Evolutionary conservation across 2,797 vertebrate genomes (phyloP).

Genomic region (Potorous gilbertii): DNA sequence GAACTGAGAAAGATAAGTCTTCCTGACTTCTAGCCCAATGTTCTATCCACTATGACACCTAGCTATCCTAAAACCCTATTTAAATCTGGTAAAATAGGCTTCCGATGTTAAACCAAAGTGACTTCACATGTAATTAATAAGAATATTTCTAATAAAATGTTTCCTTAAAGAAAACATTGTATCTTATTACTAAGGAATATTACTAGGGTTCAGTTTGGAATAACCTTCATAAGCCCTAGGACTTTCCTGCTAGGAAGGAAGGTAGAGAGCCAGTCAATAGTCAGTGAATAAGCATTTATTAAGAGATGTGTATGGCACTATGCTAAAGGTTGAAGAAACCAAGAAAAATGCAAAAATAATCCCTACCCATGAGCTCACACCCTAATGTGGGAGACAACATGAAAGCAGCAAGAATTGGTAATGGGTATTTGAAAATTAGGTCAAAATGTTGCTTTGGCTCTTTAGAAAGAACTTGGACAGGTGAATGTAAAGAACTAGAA

Average conservation of each 20-base stretch:
- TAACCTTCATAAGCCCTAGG: background rate
- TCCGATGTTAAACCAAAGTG: background rate
- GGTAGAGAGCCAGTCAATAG: background rate
- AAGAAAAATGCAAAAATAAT: background rate
- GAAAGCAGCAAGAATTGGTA: background rate
- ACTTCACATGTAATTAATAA: background rate
- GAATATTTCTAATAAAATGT: background rate
- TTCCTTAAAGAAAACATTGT: background rate
- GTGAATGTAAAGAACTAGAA: background rate
- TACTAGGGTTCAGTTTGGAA: background rate
- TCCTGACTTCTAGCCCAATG: background rate
- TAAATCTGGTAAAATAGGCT: background rate
- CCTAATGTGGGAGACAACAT: background rate
- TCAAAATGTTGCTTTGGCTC: background rate
- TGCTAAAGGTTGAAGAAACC: background rate
- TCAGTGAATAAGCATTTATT: background rate
- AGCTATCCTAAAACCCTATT: background rate
- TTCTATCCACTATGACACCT: background rate
- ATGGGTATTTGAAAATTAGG: background rate
- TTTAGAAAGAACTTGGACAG: background rate
- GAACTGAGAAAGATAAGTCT: background rate
- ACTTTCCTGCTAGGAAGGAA: background rate
- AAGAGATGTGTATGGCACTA: background rate
- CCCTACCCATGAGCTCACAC: background rate
- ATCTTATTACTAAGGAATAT: background rate